Conservation (phyloP, 2,113 vertebrate species). For the Tychaedon coryphoeus region DNA sequence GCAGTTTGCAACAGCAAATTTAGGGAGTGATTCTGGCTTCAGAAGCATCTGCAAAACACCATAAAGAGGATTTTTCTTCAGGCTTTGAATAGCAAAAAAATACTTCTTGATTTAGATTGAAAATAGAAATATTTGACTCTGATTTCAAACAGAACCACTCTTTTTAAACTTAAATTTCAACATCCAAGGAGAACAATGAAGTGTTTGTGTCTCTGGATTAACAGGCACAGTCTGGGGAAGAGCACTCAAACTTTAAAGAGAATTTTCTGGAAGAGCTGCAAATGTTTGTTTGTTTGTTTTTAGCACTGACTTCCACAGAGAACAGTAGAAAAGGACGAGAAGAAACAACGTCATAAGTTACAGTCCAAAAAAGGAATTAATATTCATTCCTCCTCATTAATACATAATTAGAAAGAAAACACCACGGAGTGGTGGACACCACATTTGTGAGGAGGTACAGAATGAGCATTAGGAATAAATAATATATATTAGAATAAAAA, state of each 20-base stretch:
- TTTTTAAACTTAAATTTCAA: neutral
- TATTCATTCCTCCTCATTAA: neutral
- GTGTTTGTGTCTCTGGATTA: neutral
- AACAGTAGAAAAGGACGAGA: neutral
- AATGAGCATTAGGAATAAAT: neutral
- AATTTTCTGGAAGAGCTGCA: neutral
- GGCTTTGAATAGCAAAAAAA: neutral
- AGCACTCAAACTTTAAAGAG: neutral
- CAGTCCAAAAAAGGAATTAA: neutral
- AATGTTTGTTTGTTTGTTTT: neutral
- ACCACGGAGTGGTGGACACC: neutral
- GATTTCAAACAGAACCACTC: neutral
- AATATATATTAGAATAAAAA: neutral
- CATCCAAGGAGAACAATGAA: neutral
- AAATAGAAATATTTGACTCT: neutral
- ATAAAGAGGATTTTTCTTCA: neutral
- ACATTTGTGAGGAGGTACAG: neutral
- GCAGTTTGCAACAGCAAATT: neutral
- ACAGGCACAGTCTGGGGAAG: neutral
- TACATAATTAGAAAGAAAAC: neutral
- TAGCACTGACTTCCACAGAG: neutral
- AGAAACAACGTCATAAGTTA: neutral
- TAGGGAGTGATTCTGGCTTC: neutral
- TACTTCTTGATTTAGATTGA: neutral
- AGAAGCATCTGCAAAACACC: neutral